Conservation (phyloP, 2,113 vertebrate species). For the Vombatus ursinus region DNA sequence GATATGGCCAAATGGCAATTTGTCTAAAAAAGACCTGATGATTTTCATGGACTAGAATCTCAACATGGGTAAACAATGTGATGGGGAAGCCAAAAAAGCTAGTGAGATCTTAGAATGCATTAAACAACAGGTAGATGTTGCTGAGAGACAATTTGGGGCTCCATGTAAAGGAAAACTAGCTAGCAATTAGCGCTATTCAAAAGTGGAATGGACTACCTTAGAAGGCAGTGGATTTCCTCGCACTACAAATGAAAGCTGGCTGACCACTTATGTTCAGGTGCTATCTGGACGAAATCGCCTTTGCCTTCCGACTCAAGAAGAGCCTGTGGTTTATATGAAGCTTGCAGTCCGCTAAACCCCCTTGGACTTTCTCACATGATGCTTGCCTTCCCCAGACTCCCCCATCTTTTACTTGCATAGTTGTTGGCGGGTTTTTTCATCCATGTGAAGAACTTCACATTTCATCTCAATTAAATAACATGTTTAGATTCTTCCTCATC, state of each 20-base stretch:
- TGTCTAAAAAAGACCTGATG: background rate
- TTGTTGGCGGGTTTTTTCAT: background rate
- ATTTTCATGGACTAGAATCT: background rate
- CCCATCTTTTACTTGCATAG: background rate
- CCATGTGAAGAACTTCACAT: background rate
- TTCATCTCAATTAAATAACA: background rate
- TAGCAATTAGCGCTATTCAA: background rate
- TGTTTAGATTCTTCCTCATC: background rate
- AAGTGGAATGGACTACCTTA: background rate
- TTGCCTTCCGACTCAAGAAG: too few species aligned
- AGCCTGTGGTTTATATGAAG: background rate
- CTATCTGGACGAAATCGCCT: background rate
- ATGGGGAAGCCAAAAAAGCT: too few species aligned
- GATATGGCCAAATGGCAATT: background rate
- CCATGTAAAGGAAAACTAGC: background rate
- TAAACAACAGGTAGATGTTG: background rate
- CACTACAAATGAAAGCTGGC: background rate
- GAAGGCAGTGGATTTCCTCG: background rate
- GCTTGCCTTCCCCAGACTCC: background rate
- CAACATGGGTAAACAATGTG: background rate
- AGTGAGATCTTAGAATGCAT: too few species aligned
- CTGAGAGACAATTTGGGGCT: background rate
- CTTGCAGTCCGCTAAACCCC: background rate
- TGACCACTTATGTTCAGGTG: background rate
- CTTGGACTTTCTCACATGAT: background rate